A percentile compares a stretch with the other conserved stretches of the same genome.
Evolutionary conservation across 2,113 vertebrate genomes (phyloP).

Genomic region (Upupa epops): DNA sequence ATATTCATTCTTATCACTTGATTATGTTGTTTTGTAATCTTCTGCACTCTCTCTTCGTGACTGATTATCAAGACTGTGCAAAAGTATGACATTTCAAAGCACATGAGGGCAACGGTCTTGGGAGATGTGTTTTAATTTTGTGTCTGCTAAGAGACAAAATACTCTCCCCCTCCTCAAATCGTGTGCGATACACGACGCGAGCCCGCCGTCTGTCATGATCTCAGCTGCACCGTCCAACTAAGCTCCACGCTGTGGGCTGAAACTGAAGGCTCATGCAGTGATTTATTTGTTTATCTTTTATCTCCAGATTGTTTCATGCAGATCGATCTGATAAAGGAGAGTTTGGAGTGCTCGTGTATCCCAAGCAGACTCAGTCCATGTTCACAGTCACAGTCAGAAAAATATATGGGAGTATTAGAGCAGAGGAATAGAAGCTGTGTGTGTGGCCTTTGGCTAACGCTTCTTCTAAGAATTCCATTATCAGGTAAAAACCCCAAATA

Average conservation of each 20-base stretch:
- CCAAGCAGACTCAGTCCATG: neutral
- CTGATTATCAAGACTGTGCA: conserved; percentile 63
- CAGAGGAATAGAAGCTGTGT: neutral
- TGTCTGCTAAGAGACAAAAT: conserved; percentile 23
- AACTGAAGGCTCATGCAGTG: neutral
- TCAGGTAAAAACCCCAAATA: neutral
- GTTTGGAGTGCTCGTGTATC: neutral
- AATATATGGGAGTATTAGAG: neutral
- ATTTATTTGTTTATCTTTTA: neutral
- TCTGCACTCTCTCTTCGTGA: conserved; percentile 60
- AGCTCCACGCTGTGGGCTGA: neutral
- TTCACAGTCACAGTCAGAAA: neutral
- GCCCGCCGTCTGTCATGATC: neutral
- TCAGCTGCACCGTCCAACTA: neutral
- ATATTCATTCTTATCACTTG: conserved; percentile 75
- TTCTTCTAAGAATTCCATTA: neutral
- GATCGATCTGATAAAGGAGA: neutral
- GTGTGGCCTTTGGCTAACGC: neutral
- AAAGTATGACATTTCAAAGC: conserved; percentile 47
- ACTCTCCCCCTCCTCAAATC: neutral
- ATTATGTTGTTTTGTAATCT: conserved; percentile 75
- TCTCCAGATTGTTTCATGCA: neutral
- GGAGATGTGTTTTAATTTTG: conserved; percentile 38
- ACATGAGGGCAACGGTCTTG: neutral
- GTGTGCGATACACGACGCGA: neutral